Conservation (phyloP, 2,113 vertebrate genomes). For the Phoenicopterus ruber region DNA sequence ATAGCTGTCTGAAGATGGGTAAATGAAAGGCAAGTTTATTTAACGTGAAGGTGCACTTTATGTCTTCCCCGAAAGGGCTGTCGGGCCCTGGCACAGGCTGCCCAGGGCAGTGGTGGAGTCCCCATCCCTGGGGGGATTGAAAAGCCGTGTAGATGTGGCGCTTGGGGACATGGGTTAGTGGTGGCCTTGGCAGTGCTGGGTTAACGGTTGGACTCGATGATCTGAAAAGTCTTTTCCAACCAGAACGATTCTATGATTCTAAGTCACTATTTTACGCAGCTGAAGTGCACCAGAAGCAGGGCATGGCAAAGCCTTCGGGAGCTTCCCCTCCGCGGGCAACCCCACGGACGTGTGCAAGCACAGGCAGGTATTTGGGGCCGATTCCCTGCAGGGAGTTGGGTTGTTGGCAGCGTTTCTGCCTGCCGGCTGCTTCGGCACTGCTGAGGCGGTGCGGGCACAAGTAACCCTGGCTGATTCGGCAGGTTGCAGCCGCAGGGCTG, state of each 20-base stretch:
- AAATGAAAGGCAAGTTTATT: background rate
- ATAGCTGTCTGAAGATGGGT: background rate
- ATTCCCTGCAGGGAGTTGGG: background rate
- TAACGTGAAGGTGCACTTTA: background rate
- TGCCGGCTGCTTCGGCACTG: background rate
- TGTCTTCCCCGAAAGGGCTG: too few species aligned
- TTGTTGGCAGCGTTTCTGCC: too few species aligned
- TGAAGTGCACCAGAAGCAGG: background rate
- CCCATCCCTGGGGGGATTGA: too few species aligned
- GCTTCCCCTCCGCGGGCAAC: background rate
- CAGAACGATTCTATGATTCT: too few species aligned
- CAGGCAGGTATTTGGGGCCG: rapidly evolving
- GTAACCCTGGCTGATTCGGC: background rate
- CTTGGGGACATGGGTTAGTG: too few species aligned
- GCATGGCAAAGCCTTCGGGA: background rate
- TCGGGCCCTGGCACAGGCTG: too few species aligned
- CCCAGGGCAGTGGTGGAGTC: too few species aligned
- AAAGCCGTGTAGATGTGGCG: too few species aligned
- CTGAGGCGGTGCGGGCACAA: too few species aligned
- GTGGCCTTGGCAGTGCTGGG: too few species aligned
- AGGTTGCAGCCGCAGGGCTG: background rate
- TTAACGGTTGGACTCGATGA: too few species aligned
- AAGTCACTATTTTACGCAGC: background rate
- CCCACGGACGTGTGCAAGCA: rapidly evolving
- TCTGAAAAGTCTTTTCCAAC: too few species aligned